phyloP scores from a whole-genome alignment of 2,797 vertebrate species.

The Siniperca undulata region DNA sequence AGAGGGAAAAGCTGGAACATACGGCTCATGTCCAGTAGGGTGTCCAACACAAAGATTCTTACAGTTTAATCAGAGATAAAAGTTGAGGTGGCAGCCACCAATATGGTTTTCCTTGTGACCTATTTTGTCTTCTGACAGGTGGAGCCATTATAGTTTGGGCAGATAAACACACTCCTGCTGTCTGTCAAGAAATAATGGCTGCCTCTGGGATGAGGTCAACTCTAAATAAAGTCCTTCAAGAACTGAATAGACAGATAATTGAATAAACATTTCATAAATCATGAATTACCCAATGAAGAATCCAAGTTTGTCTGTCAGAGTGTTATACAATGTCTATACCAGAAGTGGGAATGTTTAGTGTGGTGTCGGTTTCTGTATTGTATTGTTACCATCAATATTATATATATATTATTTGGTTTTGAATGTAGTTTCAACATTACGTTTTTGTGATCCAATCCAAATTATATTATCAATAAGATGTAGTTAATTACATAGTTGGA shows the following conservation, averaged over 20 bases:
- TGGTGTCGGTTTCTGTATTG: too few species aligned
- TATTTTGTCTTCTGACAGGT: constrained; percentile 70
- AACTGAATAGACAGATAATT: constrained; percentile 58
- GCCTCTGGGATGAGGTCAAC: constrained; percentile 36
- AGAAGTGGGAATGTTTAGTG: too few species aligned
- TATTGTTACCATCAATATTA: too few species aligned
- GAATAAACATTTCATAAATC: constrained; percentile 53
- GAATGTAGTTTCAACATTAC: neutral
- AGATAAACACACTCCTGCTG: constrained; percentile 53
- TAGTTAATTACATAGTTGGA: neutral
- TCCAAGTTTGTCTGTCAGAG: constrained; percentile 3
- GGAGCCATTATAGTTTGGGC: constrained; percentile 58
- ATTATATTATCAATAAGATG: neutral
- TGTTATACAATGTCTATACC: neutral
- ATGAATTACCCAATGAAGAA: constrained; percentile 24
- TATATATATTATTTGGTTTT: neutral
- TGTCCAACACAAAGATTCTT: constrained; percentile 69
- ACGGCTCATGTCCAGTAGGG: constrained; percentile 65
- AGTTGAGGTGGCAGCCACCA: constrained; percentile 59
- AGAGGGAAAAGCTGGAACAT: constrained; percentile 73
- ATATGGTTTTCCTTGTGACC: constrained; percentile 53
- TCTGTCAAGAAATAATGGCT: constrained; percentile 52
- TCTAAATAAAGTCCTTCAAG: constrained; percentile 51
- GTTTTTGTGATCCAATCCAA: neutral
- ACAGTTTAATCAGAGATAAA: constrained; percentile 76